These are phyloP conservation scores for Phenacoccus solenopsis DNA, from an alignment of 1,140 invertebrate species.

Conservation along the genomic window DNA sequence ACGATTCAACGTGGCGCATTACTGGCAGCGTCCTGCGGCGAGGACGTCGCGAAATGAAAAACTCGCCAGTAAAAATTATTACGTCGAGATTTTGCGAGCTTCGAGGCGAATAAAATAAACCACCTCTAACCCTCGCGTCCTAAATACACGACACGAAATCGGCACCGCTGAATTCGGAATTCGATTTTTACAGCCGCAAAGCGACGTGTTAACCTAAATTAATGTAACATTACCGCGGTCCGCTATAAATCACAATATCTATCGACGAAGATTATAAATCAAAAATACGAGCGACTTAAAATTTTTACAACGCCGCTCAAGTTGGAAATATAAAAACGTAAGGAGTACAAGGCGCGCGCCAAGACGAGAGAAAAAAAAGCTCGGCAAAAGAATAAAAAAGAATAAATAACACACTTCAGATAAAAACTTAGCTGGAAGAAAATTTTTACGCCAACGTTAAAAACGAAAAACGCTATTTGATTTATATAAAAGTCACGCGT, in stretches of 20 bases:
- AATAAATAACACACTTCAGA: not conserved
- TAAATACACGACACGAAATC: too few relatives aligned
- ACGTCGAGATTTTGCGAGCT: too few relatives aligned
- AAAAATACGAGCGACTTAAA: constrained; percentile 2
- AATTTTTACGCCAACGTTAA: not conserved
- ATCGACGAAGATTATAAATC: not conserved
- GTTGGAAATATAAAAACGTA: too few relatives aligned
- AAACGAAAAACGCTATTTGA: not conserved
- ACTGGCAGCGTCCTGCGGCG: too few relatives aligned
- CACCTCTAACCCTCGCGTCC: too few relatives aligned
- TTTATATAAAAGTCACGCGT: not conserved
- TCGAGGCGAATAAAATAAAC: too few relatives aligned
- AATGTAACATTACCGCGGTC: not conserved
- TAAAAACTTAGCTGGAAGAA: not conserved
- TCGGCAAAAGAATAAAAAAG: not conserved
- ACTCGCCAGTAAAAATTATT: too few relatives aligned
- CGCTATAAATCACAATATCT: not conserved
- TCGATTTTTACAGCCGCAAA: not conserved
- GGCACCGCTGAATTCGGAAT: too few relatives aligned
- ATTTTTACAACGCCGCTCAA: not conserved
- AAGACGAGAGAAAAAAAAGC: not conserved
- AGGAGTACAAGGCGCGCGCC: too few relatives aligned
- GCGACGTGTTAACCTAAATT: not conserved
- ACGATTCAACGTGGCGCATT: too few relatives aligned
- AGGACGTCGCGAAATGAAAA: too few relatives aligned